Conservation (phyloP, 2,888 invertebrate genomes). For the Imbricaverruca yamaguchii region DNA sequence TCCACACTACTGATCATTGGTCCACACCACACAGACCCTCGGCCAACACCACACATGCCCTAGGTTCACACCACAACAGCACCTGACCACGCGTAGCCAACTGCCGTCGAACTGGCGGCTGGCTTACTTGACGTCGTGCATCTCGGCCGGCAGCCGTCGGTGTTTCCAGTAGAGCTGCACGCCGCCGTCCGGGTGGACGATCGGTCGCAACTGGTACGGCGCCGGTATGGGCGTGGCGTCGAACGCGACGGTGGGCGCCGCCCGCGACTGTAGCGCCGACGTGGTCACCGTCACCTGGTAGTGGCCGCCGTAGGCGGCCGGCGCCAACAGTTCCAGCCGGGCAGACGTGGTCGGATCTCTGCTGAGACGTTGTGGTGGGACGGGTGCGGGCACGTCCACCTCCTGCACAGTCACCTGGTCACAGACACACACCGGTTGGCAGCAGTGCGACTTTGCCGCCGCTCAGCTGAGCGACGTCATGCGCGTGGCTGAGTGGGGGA, state of each 20-base stretch:
- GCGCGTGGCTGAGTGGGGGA: too few relatives aligned
- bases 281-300: slow-evolving; percentile 47
- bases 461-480: too few relatives aligned
- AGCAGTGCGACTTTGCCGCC: too few relatives aligned
- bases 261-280: slow-evolving; percentile 44
- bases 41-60: too few relatives aligned
- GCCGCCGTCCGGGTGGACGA: slow-evolving; percentile 45
- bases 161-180: slow-evolving; percentile 60
- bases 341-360: not conserved
- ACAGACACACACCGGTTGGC: too few relatives aligned
- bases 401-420: not conserved
- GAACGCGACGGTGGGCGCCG: slow-evolving; percentile 46
- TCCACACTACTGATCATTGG: too few relatives aligned
- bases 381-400: not conserved
- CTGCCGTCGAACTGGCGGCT: too few relatives aligned
- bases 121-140: slow-evolving; percentile 29
- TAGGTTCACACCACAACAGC: too few relatives aligned
- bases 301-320: slow-evolving; percentile 35
- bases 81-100: not conserved
- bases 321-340: slow-evolving; percentile 25
- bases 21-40: too few relatives aligned
- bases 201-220: slow-evolving; percentile 51
- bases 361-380: too few relatives aligned
- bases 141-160: slow-evolving; percentile 34
- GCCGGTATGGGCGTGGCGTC: slow-evolving; percentile 52